Percentiles rank a stretch among this genome's conserved stretches.
Evolutionary conservation across 2,888 invertebrate species (phyloP).

Genomic region (Orthonychiurus folsomi): DNA sequence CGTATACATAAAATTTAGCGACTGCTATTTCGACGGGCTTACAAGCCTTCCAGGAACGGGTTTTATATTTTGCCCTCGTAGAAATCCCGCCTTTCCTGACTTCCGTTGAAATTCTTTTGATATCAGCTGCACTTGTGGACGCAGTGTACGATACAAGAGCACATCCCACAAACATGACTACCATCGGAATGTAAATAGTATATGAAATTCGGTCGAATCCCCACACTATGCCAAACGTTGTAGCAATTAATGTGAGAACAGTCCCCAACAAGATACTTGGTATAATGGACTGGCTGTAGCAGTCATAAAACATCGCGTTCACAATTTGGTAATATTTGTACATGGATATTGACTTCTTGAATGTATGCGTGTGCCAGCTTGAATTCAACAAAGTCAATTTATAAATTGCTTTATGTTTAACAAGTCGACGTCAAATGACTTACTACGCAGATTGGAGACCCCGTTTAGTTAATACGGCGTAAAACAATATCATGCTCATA

Average conservation of each 20-base stretch:
- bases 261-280: background rate
- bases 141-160: background rate
- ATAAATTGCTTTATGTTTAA: background rate
- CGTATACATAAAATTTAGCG: background rate
- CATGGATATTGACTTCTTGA: background rate
- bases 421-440: background rate
- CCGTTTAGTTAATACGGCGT: background rate
- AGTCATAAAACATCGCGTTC: background rate
- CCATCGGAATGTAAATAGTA: background rate
- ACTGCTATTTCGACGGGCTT: background rate
- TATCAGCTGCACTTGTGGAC: background rate
- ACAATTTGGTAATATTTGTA: background rate
- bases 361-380: background rate
- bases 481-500: background rate
- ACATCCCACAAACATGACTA: background rate
- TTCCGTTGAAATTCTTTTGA: no score
- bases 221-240: background rate
- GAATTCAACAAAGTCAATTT: background rate
- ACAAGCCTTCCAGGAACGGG: background rate
- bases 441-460: background rate
- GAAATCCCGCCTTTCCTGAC: background rate
- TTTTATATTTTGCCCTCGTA: background rate
- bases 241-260: background rate
- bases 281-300: background rate
- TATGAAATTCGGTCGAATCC: background rate